These are phyloP conservation scores for Aspidoscelis tigris DNA, from an alignment of 2,113 vertebrate species.

Conservation along the genomic window DNA sequence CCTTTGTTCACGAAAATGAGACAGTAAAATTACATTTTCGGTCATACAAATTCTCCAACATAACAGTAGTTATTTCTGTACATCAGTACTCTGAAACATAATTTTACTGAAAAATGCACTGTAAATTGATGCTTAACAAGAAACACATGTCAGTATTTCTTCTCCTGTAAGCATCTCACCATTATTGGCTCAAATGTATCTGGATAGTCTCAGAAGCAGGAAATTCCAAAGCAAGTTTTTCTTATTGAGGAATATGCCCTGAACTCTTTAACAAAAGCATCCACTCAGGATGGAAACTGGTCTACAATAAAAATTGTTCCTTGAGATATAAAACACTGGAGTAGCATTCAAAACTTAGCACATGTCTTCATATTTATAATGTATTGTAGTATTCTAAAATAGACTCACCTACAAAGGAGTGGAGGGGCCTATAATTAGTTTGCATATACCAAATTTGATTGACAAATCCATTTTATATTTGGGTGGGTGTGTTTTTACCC, in stretches of 20 bases:
- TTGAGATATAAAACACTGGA: neutral
- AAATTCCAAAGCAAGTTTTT: slow-evolving; percentile 36
- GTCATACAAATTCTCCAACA: accelerated
- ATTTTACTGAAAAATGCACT: neutral
- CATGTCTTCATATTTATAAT: neutral
- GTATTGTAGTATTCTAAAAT: neutral
- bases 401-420: neutral
- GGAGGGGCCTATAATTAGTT: too few relatives aligned
- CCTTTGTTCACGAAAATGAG: slow-evolving; percentile 23
- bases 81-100: neutral
- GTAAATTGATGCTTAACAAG: slow-evolving; percentile 27
- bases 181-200: slow-evolving; percentile 1
- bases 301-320: neutral
- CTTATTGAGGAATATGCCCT: slow-evolving; percentile 9
- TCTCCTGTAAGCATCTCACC: slow-evolving; percentile 34
- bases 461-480: neutral
- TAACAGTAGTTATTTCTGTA: slow-evolving; percentile 6
- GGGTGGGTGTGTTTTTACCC: too few relatives aligned
- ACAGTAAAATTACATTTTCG: slow-evolving; percentile 20
- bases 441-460: neutral
- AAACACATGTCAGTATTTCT: slow-evolving; percentile 19
- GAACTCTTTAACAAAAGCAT: slow-evolving; percentile 30
- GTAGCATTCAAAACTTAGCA: neutral
- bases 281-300: slow-evolving; percentile 19
- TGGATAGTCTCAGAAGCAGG: slow-evolving; percentile 9